phyloP scores from a whole-genome alignment of 1,140 invertebrate species.

The Notospermus geniculatus region DNA sequence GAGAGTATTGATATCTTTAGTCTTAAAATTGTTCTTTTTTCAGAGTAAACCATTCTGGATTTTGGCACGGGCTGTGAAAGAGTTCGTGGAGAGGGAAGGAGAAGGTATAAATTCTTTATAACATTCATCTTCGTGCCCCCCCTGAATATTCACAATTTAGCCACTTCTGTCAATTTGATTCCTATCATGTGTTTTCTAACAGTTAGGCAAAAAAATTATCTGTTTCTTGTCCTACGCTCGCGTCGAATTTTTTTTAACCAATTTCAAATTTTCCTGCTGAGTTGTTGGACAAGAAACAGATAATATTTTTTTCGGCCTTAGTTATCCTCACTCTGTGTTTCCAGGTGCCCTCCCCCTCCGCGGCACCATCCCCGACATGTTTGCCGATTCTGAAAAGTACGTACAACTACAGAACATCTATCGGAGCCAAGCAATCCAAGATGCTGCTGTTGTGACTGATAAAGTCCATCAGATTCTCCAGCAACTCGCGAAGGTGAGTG shows the following conservation, averaged over 20 bases:
- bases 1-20: too few species aligned
- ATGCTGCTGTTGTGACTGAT: slow-evolving; percentile 77
- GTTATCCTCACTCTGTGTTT: too few species aligned
- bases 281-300: too few species aligned
- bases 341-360: slow-evolving; percentile 76
- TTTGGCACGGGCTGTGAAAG: slow-evolving; percentile 81
- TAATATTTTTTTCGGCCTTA: too few species aligned
- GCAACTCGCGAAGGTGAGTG: slow-evolving; percentile 48
- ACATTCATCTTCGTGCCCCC: background rate
- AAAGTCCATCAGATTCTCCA: slow-evolving; percentile 77
- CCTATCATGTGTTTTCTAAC: too few species aligned
- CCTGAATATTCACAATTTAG: background rate
- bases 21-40: too few species aligned
- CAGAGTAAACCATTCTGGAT: slow-evolving; percentile 80
- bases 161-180: too few species aligned
- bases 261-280: too few species aligned
- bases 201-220: too few species aligned
- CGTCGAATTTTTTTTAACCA: too few species aligned
- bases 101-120: slow-evolving; percentile 42
- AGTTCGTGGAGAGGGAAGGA: slow-evolving; percentile 86
- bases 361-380: slow-evolving; percentile 97
- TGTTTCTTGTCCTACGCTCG: too few species aligned
- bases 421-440: slow-evolving; percentile 76
- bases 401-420: slow-evolving; percentile 85
- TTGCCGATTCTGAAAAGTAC: slow-evolving; percentile 89